Evolutionary conservation across 92 coral and sea anemone species (phyloP), one percentile per base, ranked within the genome.

Genomic region (Paramuricea clavata): DNA sequence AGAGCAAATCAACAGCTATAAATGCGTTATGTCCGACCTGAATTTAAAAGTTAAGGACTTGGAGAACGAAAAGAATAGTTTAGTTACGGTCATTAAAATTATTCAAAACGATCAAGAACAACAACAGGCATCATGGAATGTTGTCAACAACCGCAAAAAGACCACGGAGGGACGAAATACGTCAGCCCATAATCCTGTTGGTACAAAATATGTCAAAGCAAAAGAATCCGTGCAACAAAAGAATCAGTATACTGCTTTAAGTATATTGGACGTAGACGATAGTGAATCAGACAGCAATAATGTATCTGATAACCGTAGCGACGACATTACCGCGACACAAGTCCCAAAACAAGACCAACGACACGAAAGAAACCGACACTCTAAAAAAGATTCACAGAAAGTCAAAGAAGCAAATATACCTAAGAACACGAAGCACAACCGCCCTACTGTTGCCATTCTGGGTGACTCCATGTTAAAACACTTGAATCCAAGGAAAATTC

Each of bases 401-500:
- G n/a, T n/a, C n/a, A n/a, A n/a, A n/a, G n/a, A n/a, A 23, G 19
- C 12, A 7, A 16, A 61, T 61, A 61, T 1, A 5, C 12, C 69
- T 61, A 61, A 19, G 19, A 30, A 2, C 4, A 16, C 12, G 35
- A 61, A 61, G 16, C 69, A 7, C 4, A 61, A 22, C 4, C 69
- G 16, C 16, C 12, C 17, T 19, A 22, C 19, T 49, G 34, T 56
- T 22, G 83, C 62, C 12, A 52, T 47, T 10, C 30, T 77, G 28
- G 83, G 83, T 22, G 83, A 77, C 41, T 77, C 83, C 49, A 77
- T 77, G 65, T 16, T 77, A 36, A 77, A 77, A 30, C 61, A 77
- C 22, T 39, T 77, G 49, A 77, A 77, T 49, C 83, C 83, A 23
- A 50, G 83, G n/a, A 77, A 31, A 77, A 32, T 77, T 12, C 83